These are phyloP conservation scores for Fistularia tabacaria DNA, from an alignment of 2,797 vertebrate species.

Conservation along the genomic window DNA sequence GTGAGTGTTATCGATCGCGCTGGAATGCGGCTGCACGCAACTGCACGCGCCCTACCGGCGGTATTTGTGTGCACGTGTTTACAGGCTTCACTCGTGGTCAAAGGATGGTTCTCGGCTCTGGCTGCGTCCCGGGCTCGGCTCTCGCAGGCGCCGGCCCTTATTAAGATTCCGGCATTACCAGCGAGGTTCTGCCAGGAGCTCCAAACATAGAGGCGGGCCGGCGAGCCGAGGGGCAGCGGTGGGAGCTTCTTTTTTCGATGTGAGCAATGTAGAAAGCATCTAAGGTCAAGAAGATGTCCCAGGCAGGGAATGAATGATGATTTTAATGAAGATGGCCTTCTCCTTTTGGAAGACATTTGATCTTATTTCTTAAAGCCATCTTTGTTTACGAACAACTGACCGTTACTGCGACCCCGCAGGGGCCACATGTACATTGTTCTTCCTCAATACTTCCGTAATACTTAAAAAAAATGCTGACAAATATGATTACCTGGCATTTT, in stretches of 20 bases:
- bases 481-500: constrained; percentile 55
- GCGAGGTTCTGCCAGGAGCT: constrained; percentile 8
- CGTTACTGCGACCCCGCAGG: constrained; percentile 33
- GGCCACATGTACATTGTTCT: constrained; percentile 22
- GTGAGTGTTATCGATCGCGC: constrained; percentile 63
- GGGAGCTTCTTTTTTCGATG: constrained; percentile 17
- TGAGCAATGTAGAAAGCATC: constrained; percentile 27
- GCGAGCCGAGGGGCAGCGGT: too few species aligned
- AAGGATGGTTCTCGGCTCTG: too few species aligned
- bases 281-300: constrained; percentile 8
- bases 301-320: constrained; percentile 4
- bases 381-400: constrained; percentile 45
- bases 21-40: constrained; percentile 31
- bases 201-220: constrained; percentile 25
- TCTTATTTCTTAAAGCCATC: constrained; percentile 24
- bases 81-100: constrained; percentile 2
- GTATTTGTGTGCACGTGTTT: constrained; percentile 4
- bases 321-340: neutral
- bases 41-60: constrained; percentile 9
- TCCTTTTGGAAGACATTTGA: constrained; percentile 9
- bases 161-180: constrained; percentile 61
- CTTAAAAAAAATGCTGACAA: constrained; percentile 56
- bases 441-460: constrained; percentile 52
- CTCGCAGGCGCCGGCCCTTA: constrained; percentile 23
- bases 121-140: too few species aligned